Evolutionary conservation across 2,797 vertebrate genomes (phyloP).

Genomic region (Heliangelus exortis): DNA sequence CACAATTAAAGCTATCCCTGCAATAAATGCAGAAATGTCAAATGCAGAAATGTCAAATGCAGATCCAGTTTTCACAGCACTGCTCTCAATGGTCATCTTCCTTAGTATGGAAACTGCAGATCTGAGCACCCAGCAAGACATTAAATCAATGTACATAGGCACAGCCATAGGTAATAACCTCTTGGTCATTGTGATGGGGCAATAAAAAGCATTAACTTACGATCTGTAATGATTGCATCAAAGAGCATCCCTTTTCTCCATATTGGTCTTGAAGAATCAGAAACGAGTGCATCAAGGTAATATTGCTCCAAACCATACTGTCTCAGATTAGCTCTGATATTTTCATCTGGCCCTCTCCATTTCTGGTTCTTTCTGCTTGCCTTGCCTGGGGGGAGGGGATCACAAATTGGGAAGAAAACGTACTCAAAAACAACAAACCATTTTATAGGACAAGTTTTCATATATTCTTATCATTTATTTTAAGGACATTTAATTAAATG

Average conservation of each 20-base stretch:
- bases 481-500: not conserved
- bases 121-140: not conserved
- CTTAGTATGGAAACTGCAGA: not conserved
- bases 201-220: conserved; percentile 77
- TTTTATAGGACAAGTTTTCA: not conserved
- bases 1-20: not conserved
- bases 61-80: not conserved
- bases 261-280: conserved; percentile 90
- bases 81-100: not conserved
- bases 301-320: conserved; percentile 91
- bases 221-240: conserved; percentile 94
- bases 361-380: conserved; percentile 96
- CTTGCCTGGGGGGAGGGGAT: conserved; percentile 81
- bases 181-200: not conserved
- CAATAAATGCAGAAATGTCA: not conserved
- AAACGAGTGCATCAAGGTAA: conserved; percentile 92
- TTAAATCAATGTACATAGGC: not conserved
- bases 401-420: not conserved
- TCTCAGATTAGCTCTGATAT: conserved; percentile 94
- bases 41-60: not conserved
- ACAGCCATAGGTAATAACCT: not conserved
- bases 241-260: conserved; percentile 90
- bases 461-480: not conserved
- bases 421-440: not conserved
- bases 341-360: conserved; percentile 98